Conservation (phyloP, 2,797 vertebrate species). For the Eidolon dupreanum region DNA sequence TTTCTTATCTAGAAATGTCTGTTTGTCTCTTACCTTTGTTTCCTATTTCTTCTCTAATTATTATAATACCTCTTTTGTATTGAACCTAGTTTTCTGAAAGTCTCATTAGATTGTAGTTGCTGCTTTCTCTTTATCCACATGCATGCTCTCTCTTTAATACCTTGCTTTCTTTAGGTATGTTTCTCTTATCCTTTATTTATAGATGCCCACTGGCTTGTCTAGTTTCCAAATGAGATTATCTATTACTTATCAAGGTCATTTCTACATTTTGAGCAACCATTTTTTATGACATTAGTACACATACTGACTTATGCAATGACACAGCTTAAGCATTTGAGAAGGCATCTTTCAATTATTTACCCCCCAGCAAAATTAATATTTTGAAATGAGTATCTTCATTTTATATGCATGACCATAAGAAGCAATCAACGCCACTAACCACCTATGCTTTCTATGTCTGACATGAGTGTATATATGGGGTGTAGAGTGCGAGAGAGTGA, state of each 20-base stretch:
- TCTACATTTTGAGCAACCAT: not conserved
- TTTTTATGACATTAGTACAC: not conserved
- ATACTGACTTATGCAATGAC: not conserved
- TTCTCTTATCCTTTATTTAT: conserved; percentile 18
- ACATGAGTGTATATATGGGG: not conserved
- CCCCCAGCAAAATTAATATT: not conserved
- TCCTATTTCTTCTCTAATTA: conserved; percentile 2
- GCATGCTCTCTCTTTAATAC: not conserved
- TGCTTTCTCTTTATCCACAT: not conserved
- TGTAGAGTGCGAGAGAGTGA: not conserved
- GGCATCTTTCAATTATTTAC: not conserved
- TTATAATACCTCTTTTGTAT: not conserved
- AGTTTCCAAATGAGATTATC: not conserved
- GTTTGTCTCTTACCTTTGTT: not conserved
- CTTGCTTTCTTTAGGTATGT: not conserved
- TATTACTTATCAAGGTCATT: not conserved
- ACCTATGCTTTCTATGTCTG: not conserved
- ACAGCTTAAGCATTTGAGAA: not conserved
- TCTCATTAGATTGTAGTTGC: not conserved
- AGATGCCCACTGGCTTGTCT: not conserved
- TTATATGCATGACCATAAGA: not conserved
- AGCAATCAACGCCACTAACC: not conserved
- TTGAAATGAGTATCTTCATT: not conserved
- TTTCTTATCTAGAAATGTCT: not conserved
- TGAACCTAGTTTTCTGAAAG: not conserved